A percentile compares a stretch with the other conserved stretches of the same genome.
Conservation (phyloP, 1,140 invertebrate genomes). For the Zelostemma sp. region DNA sequence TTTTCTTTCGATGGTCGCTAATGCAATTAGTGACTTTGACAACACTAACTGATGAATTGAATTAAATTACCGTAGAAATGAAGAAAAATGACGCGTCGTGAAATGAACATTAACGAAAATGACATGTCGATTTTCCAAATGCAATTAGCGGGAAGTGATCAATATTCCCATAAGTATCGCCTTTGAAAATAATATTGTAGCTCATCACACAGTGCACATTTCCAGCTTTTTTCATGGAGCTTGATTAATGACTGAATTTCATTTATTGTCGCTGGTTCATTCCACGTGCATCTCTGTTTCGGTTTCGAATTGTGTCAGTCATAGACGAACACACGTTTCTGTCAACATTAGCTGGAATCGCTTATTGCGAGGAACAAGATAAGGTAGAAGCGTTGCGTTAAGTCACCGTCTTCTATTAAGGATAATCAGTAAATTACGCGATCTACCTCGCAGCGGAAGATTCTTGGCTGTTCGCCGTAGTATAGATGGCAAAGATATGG, state of each 20-base stretch:
- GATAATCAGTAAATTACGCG: slow-evolving; percentile 67
- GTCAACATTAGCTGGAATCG: slow-evolving; percentile 59
- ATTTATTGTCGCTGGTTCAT: neutral
- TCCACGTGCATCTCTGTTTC: slow-evolving; percentile 7
- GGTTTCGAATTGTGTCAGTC: slow-evolving; percentile 28
- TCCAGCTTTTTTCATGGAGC: neutral
- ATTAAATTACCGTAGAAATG: too few species aligned
- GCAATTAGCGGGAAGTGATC: too few species aligned
- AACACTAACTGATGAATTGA: too few species aligned
- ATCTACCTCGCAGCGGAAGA: slow-evolving; percentile 39
- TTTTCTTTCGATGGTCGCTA: too few species aligned
- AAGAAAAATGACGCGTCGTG: too few species aligned
- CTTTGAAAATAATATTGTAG: too few species aligned
- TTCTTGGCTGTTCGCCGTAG: slow-evolving; percentile 27
- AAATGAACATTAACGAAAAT: too few species aligned
- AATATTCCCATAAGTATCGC: too few species aligned
- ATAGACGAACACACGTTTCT: slow-evolving; percentile 47
- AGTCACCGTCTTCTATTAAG: slow-evolving; percentile 68
- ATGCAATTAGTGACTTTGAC: too few species aligned
- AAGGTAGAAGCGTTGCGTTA: slow-evolving; percentile 54
- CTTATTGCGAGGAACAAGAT: slow-evolving; percentile 51
- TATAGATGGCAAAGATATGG: slow-evolving; percentile 47
- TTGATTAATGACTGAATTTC: neutral
- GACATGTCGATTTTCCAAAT: too few species aligned
- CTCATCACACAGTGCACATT: neutral